phyloP scores from a whole-genome alignment of 1,140 invertebrate species.

The Capitella teleta region DNA sequence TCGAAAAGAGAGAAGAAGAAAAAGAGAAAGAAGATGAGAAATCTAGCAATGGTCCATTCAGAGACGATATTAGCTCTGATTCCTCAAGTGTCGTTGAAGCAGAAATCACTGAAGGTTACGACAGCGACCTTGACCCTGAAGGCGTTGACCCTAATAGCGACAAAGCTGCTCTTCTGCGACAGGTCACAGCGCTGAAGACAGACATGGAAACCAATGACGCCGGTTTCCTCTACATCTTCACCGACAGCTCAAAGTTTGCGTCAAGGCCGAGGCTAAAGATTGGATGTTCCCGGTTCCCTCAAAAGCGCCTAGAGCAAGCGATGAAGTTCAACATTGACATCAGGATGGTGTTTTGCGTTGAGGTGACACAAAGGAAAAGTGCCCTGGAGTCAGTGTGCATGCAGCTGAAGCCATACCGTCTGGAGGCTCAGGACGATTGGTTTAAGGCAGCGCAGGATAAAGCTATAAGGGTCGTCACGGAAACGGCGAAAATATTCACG shows the following conservation, averaged over 20 bases:
- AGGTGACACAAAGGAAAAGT: background rate
- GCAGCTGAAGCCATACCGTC: too few species aligned
- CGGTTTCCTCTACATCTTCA: constrained; percentile 4
- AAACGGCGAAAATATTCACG: too few species aligned
- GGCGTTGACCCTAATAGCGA: background rate
- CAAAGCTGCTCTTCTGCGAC: background rate
- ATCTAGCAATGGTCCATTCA: too few species aligned
- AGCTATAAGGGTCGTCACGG: too few species aligned
- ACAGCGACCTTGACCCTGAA: background rate
- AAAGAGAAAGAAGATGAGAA: too few species aligned
- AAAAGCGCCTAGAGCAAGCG: constrained; percentile 10
- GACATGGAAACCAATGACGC: background rate
- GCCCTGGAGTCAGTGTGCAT: too few species aligned
- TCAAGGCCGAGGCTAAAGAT: background rate
- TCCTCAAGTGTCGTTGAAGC: too few species aligned
- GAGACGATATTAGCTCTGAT: too few species aligned
- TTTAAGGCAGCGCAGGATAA: too few species aligned
- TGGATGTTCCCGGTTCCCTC: constrained; percentile 6
- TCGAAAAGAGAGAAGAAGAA: too few species aligned
- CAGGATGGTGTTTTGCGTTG: constrained; percentile 4
- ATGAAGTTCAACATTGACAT: constrained; percentile 10
- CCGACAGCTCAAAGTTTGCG: background rate
- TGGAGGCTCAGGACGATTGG: too few species aligned
- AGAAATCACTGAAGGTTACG: constrained; percentile 4
- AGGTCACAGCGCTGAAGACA: background rate